Evolutionary conservation across 2,888 invertebrate genomes (phyloP), one percentile per base, ranked within the genome.

Genomic region (Caenorhabditis parvicauda): DNA sequence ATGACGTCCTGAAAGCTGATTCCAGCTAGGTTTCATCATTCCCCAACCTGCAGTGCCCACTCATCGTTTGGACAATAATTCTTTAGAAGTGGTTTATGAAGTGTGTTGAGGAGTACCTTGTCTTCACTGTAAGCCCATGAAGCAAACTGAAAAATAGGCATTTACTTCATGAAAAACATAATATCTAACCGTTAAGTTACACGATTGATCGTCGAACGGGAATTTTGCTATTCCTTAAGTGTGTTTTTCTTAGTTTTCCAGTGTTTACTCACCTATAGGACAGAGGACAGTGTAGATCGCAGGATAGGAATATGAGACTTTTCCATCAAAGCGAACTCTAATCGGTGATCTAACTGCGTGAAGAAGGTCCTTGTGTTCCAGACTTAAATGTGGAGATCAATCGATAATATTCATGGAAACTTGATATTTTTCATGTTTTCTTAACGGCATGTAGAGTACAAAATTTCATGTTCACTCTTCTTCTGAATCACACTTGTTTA

Each of bases 61-160:
- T 76, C 76, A 41, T 75, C 75, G 41, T 75, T 75, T 2, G 56
- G 59, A 1, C 65, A 51, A 35, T 74, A 76, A 38, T 75, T 72
- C 32, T 60, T 56, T n/a, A 72, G 59, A 12, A 62, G 43, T 24
- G 67, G 66, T 32, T 67, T 65, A 22, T 65, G 61, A 12, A 67
- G 55, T 12, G 73, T 67, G 28, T 66, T 64, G 22, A 76, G 51
- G 22, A 68, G 19, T 1, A 76, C 39, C 48, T 76, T 76, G 41
- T 70, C 73, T 39, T 70, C 69, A 17, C 67, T 64, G 52, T 76
- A 76, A 14, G 68, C 72, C 76, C 76, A 76, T 3, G 72, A 72
- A 12, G 76, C 76, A 21, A 75, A 67, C 67, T 71, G 52, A 50
- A 73, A 45, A 42, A 50, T 24, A 22, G 3, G 14, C 17, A 19